Evolutionary conservation across 2,888 invertebrate species (phyloP), one percentile per base, ranked within the genome.

Genomic region (Ophonus ardosiacus): DNA sequence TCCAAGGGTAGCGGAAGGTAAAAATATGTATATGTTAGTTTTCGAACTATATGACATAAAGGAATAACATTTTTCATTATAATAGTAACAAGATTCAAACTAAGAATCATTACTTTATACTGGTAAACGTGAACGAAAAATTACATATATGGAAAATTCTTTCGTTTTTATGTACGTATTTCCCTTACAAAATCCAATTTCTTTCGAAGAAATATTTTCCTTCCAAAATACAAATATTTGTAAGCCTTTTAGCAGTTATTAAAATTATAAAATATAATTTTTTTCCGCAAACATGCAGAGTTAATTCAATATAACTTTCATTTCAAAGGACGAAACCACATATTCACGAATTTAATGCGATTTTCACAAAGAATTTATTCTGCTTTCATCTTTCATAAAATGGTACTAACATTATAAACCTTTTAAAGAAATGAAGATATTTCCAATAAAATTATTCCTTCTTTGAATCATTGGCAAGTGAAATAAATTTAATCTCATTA

Each of bases 331-430:
- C 68, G 68, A 15, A 68, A 38, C 38, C 68, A 38, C 68, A 31
- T 68, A 15, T 68, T 68, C 15, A 68, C 15, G 2, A 68, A 68
- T 15, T 38, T 65, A 68, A 68, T 68, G 38, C 31, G 68, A 68
- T 68, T 68, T 68, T 40, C 68, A 68, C 38, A 31, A 68, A 24
- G 7, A 68, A 68, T 68, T 68, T 38, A 21, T 24, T 63, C 24
- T 13, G 31, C 68, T 68, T 68, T 38, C 68, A 68, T 68, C 38
- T 68, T 68, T 8, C 38, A 31, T 68, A 15, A 24, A 63, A 63
- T 10, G 13, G 15, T 68, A 31, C 15, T 40, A 68, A 40, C 38
- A 68, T 38, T 15, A 68, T 68, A 38, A 68, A 68, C 68, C 38
- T 68, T 68, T 68, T 38, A 15, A 68, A 68, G 68, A 68, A 63